Percentiles rank a stretch among this genome's conserved stretches.
Evolutionary conservation across 2,888 invertebrate genomes (phyloP).

Genomic region (Ichneumon xanthorius): DNA sequence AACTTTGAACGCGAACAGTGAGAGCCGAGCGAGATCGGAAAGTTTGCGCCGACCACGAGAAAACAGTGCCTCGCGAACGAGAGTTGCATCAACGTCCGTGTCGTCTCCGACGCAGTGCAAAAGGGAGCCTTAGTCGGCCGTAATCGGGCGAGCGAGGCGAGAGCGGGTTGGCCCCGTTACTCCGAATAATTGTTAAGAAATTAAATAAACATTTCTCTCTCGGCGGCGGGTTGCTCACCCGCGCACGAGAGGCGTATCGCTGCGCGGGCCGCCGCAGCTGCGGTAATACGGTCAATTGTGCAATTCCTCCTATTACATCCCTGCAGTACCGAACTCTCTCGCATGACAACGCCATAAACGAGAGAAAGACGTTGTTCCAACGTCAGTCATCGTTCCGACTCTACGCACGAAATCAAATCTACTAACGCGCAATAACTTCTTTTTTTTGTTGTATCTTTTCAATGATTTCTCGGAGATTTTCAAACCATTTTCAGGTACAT

Average conservation of each 20-base stretch:
- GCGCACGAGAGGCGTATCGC: background rate
- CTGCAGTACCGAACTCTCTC: slow-evolving; percentile 37
- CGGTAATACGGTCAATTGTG: slow-evolving; percentile 41
- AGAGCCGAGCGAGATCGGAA: slow-evolving; percentile 38
- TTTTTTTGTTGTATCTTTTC: background rate
- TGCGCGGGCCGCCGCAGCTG: background rate
- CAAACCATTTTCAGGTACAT: slow-evolving; percentile 40
- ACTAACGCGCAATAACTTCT: background rate
- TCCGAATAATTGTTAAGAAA: slow-evolving; percentile 71
- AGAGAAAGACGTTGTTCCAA: slow-evolving; percentile 24
- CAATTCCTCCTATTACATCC: slow-evolving; percentile 53
- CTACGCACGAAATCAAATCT: background rate
- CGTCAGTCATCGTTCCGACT: slow-evolving; percentile 12
- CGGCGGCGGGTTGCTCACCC: background rate
- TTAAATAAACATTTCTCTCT: slow-evolving; percentile 67
- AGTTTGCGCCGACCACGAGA: slow-evolving; percentile 49
- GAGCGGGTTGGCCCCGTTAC: slow-evolving; percentile 69
- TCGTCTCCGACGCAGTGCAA: slow-evolving; percentile 46
- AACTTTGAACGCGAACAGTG: slow-evolving; percentile 14
- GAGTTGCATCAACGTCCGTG: slow-evolving; percentile 61
- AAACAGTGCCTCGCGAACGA: slow-evolving; percentile 31
- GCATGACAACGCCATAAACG: slow-evolving; percentile 34
- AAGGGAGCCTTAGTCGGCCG: slow-evolving; percentile 27
- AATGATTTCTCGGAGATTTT: slow-evolving; percentile 19
- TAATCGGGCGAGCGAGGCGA: slow-evolving; percentile 28